Conservation (phyloP, 2,888 invertebrate species). For the Heliothis peltigera region DNA sequence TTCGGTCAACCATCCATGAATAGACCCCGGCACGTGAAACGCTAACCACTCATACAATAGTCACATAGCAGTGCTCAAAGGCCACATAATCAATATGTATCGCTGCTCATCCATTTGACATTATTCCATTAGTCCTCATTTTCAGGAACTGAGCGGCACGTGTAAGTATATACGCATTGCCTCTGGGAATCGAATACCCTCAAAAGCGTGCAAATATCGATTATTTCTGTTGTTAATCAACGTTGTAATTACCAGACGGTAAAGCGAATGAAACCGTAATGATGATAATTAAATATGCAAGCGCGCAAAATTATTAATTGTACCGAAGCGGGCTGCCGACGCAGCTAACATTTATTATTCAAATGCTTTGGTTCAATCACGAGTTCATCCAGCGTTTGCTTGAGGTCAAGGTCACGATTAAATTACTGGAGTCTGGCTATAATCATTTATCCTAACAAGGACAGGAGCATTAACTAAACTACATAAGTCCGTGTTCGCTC, state of each 20-base stretch:
- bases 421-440: constrained; percentile 50
- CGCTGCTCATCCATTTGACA: constrained; percentile 14
- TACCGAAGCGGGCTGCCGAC: constrained; percentile 58
- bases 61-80: background rate
- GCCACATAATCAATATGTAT: constrained; percentile 5
- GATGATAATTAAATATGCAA: constrained; percentile 58
- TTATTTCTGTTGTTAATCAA: constrained; percentile 47
- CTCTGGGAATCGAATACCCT: constrained; percentile 7
- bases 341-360: constrained; percentile 69
- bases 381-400: constrained; percentile 50
- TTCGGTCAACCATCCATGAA: too few relatives aligned
- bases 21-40: background rate
- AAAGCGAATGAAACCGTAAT: constrained; percentile 54
- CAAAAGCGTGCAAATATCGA: constrained; percentile 47
- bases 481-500: constrained; percentile 38
- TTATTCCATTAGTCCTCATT: constrained; percentile 27
- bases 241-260: constrained; percentile 42
- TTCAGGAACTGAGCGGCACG: constrained; percentile 19
- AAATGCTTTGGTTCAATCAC: constrained; percentile 67
- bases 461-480: constrained; percentile 45
- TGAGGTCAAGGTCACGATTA: constrained; percentile 57
- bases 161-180: constrained; percentile 4
- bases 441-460: constrained; percentile 51
- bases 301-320: constrained; percentile 66
- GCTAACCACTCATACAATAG: background rate